phyloP scores from a whole-genome alignment of 2,797 vertebrate genomes.

The Bryconaethiops microstoma region DNA sequence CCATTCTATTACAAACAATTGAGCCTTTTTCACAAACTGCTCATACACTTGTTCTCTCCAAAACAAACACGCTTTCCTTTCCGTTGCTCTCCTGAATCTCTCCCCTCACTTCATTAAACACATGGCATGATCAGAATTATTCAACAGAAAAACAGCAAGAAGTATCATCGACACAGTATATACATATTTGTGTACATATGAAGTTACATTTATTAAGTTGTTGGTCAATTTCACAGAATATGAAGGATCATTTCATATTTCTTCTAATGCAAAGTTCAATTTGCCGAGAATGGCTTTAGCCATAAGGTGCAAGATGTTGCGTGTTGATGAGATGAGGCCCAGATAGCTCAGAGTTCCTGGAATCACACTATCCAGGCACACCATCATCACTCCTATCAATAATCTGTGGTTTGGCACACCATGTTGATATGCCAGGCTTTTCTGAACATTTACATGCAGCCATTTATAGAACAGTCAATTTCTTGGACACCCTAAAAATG shows the following conservation, averaged over 20 bases:
- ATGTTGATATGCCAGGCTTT: constrained; percentile 8
- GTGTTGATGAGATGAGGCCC: neutral
- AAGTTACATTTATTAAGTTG: too few relatives aligned
- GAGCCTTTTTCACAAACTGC: neutral
- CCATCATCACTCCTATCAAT: constrained; percentile 1
- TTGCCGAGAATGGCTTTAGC: constrained; percentile 6
- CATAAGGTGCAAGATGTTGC: neutral
- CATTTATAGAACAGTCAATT: constrained; percentile 7
- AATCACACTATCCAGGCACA: neutral
- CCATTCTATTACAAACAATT: neutral
- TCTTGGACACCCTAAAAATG: neutral
- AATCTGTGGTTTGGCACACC: neutral
- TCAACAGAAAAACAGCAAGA: neutral
- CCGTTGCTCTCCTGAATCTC: neutral
- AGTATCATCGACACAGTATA: too few relatives aligned
- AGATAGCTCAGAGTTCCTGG: neutral
- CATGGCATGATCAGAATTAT: constrained; percentile 4
- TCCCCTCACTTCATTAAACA: constrained; percentile 2
- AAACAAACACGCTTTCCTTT: neutral
- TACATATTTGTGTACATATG: too few relatives aligned
- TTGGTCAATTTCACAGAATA: neutral
- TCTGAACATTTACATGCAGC: neutral
- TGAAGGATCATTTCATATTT: constrained; percentile 1
- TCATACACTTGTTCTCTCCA: neutral
- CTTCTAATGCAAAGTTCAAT: neutral